Base-by-base conservation (phyloP, 2,888 invertebrate species). In the Palloptera scutellata region DNA sequence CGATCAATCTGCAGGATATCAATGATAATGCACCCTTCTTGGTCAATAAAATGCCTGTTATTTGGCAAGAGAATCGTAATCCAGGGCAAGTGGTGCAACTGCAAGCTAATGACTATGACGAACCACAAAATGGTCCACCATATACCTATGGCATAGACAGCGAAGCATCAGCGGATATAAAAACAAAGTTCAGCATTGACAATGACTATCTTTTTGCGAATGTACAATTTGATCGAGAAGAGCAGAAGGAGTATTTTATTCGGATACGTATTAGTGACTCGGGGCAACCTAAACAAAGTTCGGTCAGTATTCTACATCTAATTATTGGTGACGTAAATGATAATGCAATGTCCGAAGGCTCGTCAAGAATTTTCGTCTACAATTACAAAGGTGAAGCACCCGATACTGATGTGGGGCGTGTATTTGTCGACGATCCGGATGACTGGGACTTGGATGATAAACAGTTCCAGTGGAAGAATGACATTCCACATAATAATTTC, bases 361-460 rank as follows among this genome's bases (percentile, higher is more conserved):
- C 90, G 42, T 97, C 97, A 81, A 89, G 91, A 70, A 96, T 98
- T 76, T 94, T 96, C 80, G 95, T 98, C 1, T 98, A 98, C 85
- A 96, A 96, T 81, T 98, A 96, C 82, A 92, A 92, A 89, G 95
- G 95, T 70, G 89, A 91, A 75, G 89, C 91, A 0, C 92, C 92
- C 0, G 90, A 92, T 72, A 92, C 92, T 0, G 90, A 92, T 73
- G 95, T 98, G 67, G 98, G 98, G 0, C 88, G 95, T 0, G 82
- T 85, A 1, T 98, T 93, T 86, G 98, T 98, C 0, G 90, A 94
- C 54, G 98, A 99, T 85, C 89, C 91, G 0, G 99, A 99, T 80
- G 98, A 98, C 82, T 98, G 98, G 98, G 98, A 99, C 84, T 85
- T 96, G 60, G 90, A 90, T 0, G 97, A 98, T 84, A 99, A 99